These are phyloP conservation scores for Hofmannophila pseudospretella DNA, from an alignment of 2,888 invertebrate species.

Conservation along the genomic window DNA sequence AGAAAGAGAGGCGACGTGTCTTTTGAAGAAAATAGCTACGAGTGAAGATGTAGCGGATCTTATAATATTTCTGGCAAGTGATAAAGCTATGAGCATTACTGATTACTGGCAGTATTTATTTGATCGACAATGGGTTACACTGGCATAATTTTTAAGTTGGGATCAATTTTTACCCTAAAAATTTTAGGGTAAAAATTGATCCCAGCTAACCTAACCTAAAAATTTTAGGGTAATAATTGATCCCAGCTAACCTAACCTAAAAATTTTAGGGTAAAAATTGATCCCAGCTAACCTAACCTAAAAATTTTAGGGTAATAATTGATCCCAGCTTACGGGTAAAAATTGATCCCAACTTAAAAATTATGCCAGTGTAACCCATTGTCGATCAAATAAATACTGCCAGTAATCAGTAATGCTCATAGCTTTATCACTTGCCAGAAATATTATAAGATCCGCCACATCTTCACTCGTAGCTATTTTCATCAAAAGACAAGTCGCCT, in stretches of 20 bases:
- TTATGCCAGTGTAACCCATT: background rate
- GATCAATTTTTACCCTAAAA: too few species aligned
- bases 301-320: background rate
- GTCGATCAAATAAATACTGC: conserved; percentile 4
- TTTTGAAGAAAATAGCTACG: conserved; percentile 8
- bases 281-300: too few species aligned
- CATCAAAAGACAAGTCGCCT: conserved; percentile 5
- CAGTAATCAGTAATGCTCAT: conserved; percentile 12
- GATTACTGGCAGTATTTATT: conserved; percentile 7
- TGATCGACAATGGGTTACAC: conserved; percentile 1
- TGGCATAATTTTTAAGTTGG: background rate
- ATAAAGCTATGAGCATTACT: conserved; percentile 12
- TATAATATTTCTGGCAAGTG: conserved; percentile 17
- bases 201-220: too few species aligned
- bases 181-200: too few species aligned
- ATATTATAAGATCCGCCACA: conserved; percentile 14
- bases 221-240: background rate
- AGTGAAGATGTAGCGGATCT: conserved; percentile 15
- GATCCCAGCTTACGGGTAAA: too few species aligned
- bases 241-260: too few species aligned
- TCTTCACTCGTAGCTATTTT: conserved; percentile 11
- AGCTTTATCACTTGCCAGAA: conserved; percentile 16
- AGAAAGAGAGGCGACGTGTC: background rate
- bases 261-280: too few species aligned
- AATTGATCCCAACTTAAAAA: too few species aligned